These are phyloP conservation scores for Drosophila yakuba DNA, from an alignment of 1,140 invertebrate genomes.

Conservation along the genomic window DNA sequence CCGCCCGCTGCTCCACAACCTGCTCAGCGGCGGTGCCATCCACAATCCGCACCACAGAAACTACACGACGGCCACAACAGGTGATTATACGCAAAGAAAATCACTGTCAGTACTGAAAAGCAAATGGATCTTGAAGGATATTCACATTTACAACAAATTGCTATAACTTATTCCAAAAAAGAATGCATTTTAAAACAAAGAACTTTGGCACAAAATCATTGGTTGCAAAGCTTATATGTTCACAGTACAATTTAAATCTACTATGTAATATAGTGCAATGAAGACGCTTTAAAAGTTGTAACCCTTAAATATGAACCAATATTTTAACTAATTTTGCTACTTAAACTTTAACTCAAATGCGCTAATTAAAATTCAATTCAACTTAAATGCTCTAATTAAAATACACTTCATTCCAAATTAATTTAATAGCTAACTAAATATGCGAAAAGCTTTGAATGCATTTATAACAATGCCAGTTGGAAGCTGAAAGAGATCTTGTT, in stretches of 20 bases:
- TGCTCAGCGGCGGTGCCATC: constrained; percentile 82
- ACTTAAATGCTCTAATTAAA: too few relatives aligned
- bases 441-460: not conserved
- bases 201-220: too few relatives aligned
- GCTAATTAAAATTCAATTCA: too few relatives aligned
- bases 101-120: not conserved
- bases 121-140: not conserved
- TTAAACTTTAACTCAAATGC: too few relatives aligned
- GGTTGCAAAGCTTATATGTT: too few relatives aligned
- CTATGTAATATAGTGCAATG: too few relatives aligned
- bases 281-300: too few relatives aligned
- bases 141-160: not conserved
- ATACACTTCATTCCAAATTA: too few relatives aligned
- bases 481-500: not conserved
- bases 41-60: constrained; percentile 84
- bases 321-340: too few relatives aligned
- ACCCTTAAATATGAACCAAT: too few relatives aligned
- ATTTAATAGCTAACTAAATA: not conserved
- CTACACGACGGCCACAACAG: constrained; percentile 84
- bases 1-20: constrained; percentile 81
- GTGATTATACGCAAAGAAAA: constrained; percentile 51
- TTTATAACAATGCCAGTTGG: not conserved
- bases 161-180: not conserved
- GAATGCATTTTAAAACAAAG: too few relatives aligned
- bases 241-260: too few relatives aligned